Evolutionary conservation across 2,797 vertebrate species (phyloP).

Genomic region (Botia kubotai): DNA sequence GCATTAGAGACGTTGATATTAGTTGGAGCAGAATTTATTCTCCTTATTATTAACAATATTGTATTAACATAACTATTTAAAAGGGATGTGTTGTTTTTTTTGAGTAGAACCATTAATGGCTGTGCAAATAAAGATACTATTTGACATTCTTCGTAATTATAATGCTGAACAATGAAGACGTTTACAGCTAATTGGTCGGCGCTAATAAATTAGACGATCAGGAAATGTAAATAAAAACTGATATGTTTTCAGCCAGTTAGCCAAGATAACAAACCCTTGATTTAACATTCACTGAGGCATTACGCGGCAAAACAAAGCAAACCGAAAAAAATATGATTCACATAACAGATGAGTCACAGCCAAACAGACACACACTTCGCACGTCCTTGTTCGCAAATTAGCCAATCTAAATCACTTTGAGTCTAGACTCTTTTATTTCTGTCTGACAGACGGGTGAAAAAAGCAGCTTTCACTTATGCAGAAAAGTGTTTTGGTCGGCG

Average conservation of each 20-base stretch:
- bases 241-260: constrained; percentile 3
- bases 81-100: not conserved
- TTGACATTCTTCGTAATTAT: not conserved
- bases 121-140: not conserved
- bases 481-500: constrained; percentile 19
- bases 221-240: not conserved
- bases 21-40: too few relatives aligned
- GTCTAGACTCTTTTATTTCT: not conserved
- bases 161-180: not conserved
- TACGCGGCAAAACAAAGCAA: not conserved
- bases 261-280: not conserved
- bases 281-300: constrained; percentile 8
- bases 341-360: not conserved
- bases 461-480: not conserved
- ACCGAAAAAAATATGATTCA: not conserved
- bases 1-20: not conserved
- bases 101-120: not conserved
- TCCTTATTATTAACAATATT: too few relatives aligned
- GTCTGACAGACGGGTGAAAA: constrained; percentile 2
- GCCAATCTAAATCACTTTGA: constrained; percentile 8
- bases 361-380: constrained; percentile 8
- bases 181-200: not conserved
- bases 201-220: constrained; percentile 5
- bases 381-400: constrained; percentile 22
- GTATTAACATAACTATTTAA: too few relatives aligned